A percentile compares a stretch with the other conserved stretches of the same genome.
These are phyloP conservation scores for Parotia lawesii DNA, from an alignment of 2,113 vertebrate genomes.

Conservation along the genomic window DNA sequence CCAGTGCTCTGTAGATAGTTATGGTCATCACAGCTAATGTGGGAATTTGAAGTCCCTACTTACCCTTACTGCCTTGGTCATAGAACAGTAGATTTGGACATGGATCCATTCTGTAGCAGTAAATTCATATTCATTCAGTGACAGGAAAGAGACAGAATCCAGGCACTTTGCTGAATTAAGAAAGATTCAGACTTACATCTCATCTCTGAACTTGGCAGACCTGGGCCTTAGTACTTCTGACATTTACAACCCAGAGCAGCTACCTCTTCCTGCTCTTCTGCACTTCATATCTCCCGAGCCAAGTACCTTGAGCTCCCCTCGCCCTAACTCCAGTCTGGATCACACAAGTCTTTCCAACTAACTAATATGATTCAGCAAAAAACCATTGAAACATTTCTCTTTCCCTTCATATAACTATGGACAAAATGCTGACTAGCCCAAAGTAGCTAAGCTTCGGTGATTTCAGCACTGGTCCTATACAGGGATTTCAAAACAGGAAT, in stretches of 20 bases:
- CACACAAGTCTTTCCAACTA: not conserved
- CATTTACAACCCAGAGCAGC: not conserved
- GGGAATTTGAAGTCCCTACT: not conserved
- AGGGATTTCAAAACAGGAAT: not conserved
- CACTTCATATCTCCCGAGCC: fast-evolving
- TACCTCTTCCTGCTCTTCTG: not conserved
- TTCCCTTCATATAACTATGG: not conserved
- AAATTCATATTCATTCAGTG: not conserved
- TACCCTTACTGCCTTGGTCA: not conserved
- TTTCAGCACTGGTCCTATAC: not conserved
- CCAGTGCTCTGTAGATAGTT: not conserved
- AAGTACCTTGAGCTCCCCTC: fast-evolving
- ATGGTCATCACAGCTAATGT: not conserved
- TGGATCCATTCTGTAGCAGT: not conserved
- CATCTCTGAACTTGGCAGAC: not conserved
- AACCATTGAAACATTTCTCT: not conserved
- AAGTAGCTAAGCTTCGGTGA: not conserved
- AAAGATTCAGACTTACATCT: not conserved
- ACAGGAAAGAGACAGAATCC: not conserved
- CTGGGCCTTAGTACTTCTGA: not conserved
- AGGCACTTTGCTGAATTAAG: not conserved
- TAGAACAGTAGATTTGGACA: not conserved
- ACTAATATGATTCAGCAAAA: not conserved
- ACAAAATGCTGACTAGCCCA: not conserved
- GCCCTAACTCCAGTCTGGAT: not conserved